A percentile compares a stretch with the other conserved stretches of the same genome.
phyloP scores from a whole-genome alignment of 2,888 invertebrate genomes.

The Spilarctia lutea region DNA sequence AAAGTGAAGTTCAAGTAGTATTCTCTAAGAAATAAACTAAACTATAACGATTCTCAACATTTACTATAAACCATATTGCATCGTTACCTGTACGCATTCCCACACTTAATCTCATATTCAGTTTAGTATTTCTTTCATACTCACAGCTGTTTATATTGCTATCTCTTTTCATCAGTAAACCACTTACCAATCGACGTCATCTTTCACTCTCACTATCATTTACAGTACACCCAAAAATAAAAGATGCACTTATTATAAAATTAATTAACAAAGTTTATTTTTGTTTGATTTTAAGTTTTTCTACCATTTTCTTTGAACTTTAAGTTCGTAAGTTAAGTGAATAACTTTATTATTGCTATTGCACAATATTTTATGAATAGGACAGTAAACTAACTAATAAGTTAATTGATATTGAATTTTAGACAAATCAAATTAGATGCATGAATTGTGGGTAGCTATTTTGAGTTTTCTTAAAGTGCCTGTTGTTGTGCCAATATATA shows the following conservation, averaged over 20 bases:
- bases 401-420: no score
- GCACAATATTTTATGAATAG: no score
- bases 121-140: slow-evolving; percentile 56
- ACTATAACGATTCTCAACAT: slow-evolving; percentile 48
- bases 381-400: no score
- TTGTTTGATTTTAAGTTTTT: background rate
- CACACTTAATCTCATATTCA: slow-evolving; percentile 69
- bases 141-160: slow-evolving; percentile 29
- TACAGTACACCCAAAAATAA: slow-evolving; percentile 57
- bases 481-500: no score
- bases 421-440: no score
- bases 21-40: slow-evolving; percentile 19
- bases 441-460: no score
- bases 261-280: background rate
- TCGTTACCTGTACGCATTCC: slow-evolving; percentile 80
- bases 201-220: slow-evolving; percentile 85
- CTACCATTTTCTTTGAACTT: background rate
- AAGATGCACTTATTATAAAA: slow-evolving; percentile 47
- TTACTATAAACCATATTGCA: slow-evolving; percentile 64
- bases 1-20: background rate
- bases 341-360: no score
- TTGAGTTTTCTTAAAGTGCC: no score
- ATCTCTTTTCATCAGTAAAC: slow-evolving; percentile 59
- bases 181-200: slow-evolving; percentile 76
- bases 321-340: no score